phyloP scores from a whole-genome alignment of 2,797 vertebrate genomes.

The Merluccius polli region DNA sequence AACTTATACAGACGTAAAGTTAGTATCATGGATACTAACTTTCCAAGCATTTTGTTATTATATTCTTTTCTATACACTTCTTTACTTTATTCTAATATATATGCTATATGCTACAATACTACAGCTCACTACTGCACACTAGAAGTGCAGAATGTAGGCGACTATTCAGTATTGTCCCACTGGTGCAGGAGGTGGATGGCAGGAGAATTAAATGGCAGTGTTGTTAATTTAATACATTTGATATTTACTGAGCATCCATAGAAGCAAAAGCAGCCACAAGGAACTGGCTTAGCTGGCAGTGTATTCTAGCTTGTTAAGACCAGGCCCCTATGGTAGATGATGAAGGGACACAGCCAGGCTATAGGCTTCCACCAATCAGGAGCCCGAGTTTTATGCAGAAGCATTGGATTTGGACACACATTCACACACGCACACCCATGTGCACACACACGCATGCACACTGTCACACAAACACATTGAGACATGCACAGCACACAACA shows the following conservation, averaged over 20 bases:
- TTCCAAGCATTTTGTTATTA: not conserved
- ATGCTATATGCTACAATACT: not conserved
- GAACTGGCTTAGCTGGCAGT: too few species aligned
- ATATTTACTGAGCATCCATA: too few species aligned
- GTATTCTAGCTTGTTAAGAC: too few species aligned
- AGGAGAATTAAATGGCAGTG: not conserved
- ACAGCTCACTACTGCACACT: not conserved
- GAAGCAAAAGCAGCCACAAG: too few species aligned
- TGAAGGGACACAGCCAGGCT: not conserved
- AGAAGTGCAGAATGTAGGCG: not conserved
- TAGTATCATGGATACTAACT: not conserved
- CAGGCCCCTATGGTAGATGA: not conserved
- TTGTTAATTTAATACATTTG: not conserved
- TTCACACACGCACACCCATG: not conserved
- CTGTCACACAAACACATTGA: not conserved
- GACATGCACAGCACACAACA: not conserved
- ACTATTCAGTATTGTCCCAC: too few species aligned
- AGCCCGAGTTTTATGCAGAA: not conserved
- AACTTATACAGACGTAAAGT: not conserved
- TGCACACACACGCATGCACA: constrained; percentile 1
- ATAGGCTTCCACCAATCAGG: not conserved
- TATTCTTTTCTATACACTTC: not conserved
- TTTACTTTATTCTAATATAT: not conserved
- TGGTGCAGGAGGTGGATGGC: too few species aligned
- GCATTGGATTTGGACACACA: not conserved